Conservation (phyloP, 1,140 invertebrate species). For the Eubasilissa regina region DNA sequence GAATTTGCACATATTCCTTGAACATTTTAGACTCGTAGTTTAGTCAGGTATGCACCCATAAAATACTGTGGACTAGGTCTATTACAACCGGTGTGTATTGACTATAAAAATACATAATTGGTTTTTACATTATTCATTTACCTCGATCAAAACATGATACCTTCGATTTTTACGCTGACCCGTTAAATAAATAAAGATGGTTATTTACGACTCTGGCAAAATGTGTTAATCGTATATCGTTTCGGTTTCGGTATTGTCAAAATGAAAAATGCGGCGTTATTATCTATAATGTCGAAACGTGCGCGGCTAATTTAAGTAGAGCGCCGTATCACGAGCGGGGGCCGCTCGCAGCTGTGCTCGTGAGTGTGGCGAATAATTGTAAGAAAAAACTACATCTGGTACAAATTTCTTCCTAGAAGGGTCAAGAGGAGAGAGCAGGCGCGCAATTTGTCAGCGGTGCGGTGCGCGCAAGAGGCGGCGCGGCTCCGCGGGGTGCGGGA, state of each 20-base stretch:
- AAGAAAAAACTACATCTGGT: conserved; percentile 47
- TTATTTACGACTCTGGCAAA: conserved; percentile 22
- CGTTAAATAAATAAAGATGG: conserved; percentile 14
- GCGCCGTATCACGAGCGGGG: conserved; percentile 22
- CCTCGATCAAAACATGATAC: not conserved
- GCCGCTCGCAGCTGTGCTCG: conserved; percentile 42
- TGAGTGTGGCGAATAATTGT: conserved; percentile 45
- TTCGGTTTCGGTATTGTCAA: conserved; percentile 57
- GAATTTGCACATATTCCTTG: no score
- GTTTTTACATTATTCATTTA: no score
- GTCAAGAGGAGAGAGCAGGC: conserved; percentile 44
- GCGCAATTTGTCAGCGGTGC: conserved; percentile 49
- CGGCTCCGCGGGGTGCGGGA: not conserved
- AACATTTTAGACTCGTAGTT: no score
- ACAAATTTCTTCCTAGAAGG: conserved; percentile 55
- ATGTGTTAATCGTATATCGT: conserved; percentile 44
- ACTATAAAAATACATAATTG: no score
- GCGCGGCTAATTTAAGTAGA: conserved; percentile 53
- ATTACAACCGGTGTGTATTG: no score
- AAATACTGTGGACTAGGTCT: no score
- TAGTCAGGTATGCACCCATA: no score
- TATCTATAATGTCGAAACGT: conserved; percentile 55
- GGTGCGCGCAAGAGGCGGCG: not conserved
- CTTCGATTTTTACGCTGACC: not conserved
- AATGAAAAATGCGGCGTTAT: conserved; percentile 57